Evolutionary conservation across 2,888 invertebrate species (phyloP), one percentile per base, ranked within the genome.

Genomic region (Hypomecis punctinalis): DNA sequence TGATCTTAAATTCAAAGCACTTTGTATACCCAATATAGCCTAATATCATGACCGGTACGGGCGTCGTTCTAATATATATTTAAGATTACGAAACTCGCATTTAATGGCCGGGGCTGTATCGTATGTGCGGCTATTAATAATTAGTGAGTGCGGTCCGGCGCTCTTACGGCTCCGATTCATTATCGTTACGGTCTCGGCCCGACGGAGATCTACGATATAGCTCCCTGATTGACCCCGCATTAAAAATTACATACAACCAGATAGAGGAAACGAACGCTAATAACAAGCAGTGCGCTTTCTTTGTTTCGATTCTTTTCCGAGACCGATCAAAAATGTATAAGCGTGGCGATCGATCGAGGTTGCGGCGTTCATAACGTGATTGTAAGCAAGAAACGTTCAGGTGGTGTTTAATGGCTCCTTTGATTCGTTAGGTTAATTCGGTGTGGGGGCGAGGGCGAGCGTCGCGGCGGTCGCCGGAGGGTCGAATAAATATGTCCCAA

Each of bases 401-500:
- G 79, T 83, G 83, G 74, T 73, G 80, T 84, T 87, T 89, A 88
- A 88, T 84, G 83, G 81, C 77, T 82, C 83, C 85, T 90, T 89
- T 87, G 90, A 90, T 91, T 91, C 86, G 89, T 90, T 89, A 87
- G 88, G 89, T 91, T 91, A 91, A 91, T 91, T 91, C 86, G 74
- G 83, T 81, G 82, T 86, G 83, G 87, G 71, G 83, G 82, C 52
- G 81, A 81, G 81, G 77, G 79, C 74, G 81, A 78, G 83, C 77
- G 82, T 73, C 81, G 86, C 79, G 81, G 87, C 80, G 91, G 91
- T 91, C 86, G 91, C 91, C 91, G 83, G 93, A 91, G 92, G 92
- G 92, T 92, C 93, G 90, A 92, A 93, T 93, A 93, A 93, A 93
- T 93, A 93, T 93, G 92, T 93, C 93, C 90, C 92, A 91, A 93